These are phyloP conservation scores for Trichomalopsis sarcophagae DNA, from an alignment of 1,140 invertebrate genomes.

Conservation along the genomic window DNA sequence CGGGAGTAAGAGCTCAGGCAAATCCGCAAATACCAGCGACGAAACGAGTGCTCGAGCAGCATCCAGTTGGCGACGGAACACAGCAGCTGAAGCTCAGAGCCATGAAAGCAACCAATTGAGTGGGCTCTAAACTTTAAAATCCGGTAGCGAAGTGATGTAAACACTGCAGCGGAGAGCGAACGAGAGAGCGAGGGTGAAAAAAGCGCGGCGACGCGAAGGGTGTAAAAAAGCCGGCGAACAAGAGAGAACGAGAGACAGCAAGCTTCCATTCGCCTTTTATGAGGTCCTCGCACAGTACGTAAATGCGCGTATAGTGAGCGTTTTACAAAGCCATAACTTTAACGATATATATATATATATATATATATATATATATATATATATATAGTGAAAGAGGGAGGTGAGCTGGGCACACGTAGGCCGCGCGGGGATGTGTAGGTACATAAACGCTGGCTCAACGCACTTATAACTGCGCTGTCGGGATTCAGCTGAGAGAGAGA, in stretches of 20 bases:
- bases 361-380: constrained; percentile 17
- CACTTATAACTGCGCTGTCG: constrained; percentile 20
- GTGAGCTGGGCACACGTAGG: not conserved
- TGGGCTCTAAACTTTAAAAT: constrained; percentile 37
- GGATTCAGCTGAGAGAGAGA: constrained; percentile 26
- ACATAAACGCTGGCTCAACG: constrained; percentile 11
- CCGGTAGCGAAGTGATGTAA: constrained; percentile 22
- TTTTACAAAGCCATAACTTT: constrained; percentile 55
- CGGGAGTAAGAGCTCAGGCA: not conserved
- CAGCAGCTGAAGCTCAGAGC: too few relatives aligned
- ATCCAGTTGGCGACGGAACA: not conserved
- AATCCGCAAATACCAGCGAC: constrained; percentile 2
- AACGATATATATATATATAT: constrained; percentile 28
- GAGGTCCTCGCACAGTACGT: constrained; percentile 54
- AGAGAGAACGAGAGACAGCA: constrained; percentile 30
- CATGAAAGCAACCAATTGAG: constrained; percentile 36
- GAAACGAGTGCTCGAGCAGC: not conserved
- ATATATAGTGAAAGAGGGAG: not conserved
- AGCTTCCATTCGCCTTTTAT: constrained; percentile 50
- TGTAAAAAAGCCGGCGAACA: constrained; percentile 31
- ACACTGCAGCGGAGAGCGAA: not conserved
- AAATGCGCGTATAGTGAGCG: constrained; percentile 45
- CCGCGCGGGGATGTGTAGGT: not conserved
- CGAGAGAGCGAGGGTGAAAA: constrained; percentile 16
- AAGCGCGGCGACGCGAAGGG: constrained; percentile 4